phyloP scores from a whole-genome alignment of 2,888 invertebrate genomes.

The Diloba caeruleocephala region DNA sequence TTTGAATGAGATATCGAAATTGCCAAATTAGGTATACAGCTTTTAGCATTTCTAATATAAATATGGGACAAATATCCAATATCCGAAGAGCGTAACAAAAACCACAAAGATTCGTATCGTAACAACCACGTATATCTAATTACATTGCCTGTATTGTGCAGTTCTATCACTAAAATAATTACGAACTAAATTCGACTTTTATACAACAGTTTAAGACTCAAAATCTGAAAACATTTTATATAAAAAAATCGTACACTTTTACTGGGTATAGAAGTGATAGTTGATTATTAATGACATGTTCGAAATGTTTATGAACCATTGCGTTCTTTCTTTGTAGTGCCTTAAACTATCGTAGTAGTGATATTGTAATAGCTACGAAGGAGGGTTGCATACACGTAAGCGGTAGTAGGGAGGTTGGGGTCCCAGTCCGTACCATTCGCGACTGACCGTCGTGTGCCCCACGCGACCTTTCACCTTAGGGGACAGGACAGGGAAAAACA shows the following conservation, averaged over 20 bases:
- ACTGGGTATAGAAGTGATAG: slow-evolving; percentile 22
- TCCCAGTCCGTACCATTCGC: slow-evolving; percentile 83
- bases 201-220: slow-evolving; percentile 2
- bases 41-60: slow-evolving; percentile 17
- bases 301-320: slow-evolving; percentile 29
- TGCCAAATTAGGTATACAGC: too few species aligned
- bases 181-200: slow-evolving; percentile 21
- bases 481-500: slow-evolving; percentile 61
- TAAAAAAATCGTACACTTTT: slow-evolving; percentile 26
- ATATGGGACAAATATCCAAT: slow-evolving; percentile 30
- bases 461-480: slow-evolving; percentile 86
- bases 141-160: slow-evolving; percentile 52
- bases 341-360: not conserved
- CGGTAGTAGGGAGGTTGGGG: slow-evolving; percentile 57
- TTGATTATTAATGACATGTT: slow-evolving; percentile 15
- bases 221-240: not conserved
- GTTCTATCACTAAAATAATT: slow-evolving; percentile 18
- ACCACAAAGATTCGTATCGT: slow-evolving; percentile 58
- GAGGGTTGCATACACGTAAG: slow-evolving; percentile 5
- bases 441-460: slow-evolving; percentile 85
- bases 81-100: slow-evolving; percentile 35
- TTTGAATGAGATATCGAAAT: not conserved
- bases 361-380: slow-evolving; percentile 29
- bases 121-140: slow-evolving; percentile 60
- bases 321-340: slow-evolving; percentile 31